These are phyloP conservation scores for Tychaedon coryphoeus DNA, from an alignment of 2,113 vertebrate genomes.

Conservation along the genomic window DNA sequence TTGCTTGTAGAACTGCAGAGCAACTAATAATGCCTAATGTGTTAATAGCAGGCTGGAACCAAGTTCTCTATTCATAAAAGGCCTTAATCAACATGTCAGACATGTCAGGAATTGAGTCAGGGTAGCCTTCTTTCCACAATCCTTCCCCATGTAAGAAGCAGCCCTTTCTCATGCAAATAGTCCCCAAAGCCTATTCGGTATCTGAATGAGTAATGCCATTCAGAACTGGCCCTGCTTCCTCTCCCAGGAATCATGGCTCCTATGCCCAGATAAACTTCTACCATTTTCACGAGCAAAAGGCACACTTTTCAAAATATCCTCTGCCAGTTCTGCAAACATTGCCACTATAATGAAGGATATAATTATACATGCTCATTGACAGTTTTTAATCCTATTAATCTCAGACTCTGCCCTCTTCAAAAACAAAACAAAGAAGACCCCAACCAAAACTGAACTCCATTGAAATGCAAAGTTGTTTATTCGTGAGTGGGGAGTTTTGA, in stretches of 20 bases:
- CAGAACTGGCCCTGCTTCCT: not conserved
- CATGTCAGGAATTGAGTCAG: not conserved
- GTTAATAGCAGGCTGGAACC: not conserved
- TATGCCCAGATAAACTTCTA: not conserved
- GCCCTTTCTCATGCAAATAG: slow-evolving; percentile 44
- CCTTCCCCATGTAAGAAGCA: not conserved
- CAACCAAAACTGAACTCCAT: not conserved
- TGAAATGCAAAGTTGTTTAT: not conserved
- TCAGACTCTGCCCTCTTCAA: not conserved
- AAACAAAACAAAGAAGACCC: not conserved
- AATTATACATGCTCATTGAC: not conserved
- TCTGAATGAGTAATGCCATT: not conserved
- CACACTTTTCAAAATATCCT: not conserved
- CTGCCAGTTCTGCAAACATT: not conserved
- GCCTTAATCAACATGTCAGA: slow-evolving; percentile 32
- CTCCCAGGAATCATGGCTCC: not conserved
- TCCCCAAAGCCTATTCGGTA: not conserved
- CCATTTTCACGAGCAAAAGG: not conserved
- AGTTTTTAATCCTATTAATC: not conserved
- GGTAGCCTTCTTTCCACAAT: not conserved
- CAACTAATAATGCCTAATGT: fast-evolving
- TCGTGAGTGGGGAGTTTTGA: not conserved
- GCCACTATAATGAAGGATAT: not conserved
- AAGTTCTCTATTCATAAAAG: not conserved
- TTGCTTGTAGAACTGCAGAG: not conserved